Evolutionary conservation across 2,797 vertebrate species (phyloP), one percentile per base, ranked within the genome.

Genomic region (Clarias pachynema): DNA sequence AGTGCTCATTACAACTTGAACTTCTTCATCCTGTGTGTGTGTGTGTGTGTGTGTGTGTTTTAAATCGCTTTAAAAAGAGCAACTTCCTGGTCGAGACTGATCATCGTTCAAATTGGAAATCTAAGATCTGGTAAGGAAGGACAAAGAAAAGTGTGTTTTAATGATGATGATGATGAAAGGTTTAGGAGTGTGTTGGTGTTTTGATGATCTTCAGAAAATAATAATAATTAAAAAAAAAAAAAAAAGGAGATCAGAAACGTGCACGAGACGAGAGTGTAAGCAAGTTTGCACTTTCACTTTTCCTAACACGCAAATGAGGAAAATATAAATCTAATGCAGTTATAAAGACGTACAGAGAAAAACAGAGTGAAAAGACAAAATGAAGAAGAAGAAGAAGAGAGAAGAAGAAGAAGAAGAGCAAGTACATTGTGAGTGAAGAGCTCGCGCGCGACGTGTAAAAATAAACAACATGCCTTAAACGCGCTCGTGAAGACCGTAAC

Each of bases 71-170:
- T 66, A 31, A 80, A 80, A 31, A 62, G 34, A 22, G 44, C 60
- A 66, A 53, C 62, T 80, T 80, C 79, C 79, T 80, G 79, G 79
- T 80, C 8, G 60, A 80, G 79, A 29, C 49, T n/a, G 12, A 75
- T 10, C 8, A 22, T 57, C 24, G 4, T 72, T n/a, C 37, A 14
- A 24, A n/a, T 20, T 14, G 10, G 56, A 34, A 59, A 59, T 24
- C 20, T 59, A 7, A 34, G 5, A 2, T 20, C 7, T 18, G 8
- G 49, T 8, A 6, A 53, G 6, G 15, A 44, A 22, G 2, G 5
- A 10, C 1, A 22, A 40, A 22, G 5, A 14, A 44, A 44, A 40
- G 24, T 73, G 44, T 49, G 49, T 53, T 53, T 14, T 53, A 3
- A 53, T 53, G 12, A 49, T 49, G 40, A 44, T 49, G 44, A 49